Conservation (phyloP, 2,797 vertebrate genomes). For the Gallinago solitaria region DNA sequence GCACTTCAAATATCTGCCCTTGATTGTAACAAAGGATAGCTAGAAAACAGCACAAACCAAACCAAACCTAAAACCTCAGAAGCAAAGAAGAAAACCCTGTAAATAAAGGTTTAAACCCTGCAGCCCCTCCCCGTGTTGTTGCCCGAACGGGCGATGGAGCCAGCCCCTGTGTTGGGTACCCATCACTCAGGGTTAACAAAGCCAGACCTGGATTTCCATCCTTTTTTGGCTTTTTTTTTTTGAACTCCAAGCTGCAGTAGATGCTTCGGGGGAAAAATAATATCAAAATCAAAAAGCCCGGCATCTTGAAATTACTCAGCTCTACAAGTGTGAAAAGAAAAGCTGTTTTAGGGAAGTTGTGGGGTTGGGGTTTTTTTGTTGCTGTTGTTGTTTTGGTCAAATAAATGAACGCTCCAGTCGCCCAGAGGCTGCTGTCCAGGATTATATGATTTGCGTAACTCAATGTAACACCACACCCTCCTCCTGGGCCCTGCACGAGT, state of each 20-base stretch:
- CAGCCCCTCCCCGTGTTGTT: accelerated
- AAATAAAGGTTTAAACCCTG: accelerated
- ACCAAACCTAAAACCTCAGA: no score
- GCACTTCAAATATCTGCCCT: not conserved
- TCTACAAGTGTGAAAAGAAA: not conserved
- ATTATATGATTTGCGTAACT: not conserved
- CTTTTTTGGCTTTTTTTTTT: no score
- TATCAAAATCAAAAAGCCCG: not conserved
- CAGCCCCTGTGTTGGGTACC: accelerated
- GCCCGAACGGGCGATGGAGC: accelerated
- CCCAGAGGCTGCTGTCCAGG: not conserved
- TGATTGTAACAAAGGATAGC: no score
- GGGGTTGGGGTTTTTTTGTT: not conserved
- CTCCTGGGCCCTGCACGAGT: not conserved
- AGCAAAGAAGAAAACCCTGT: accelerated
- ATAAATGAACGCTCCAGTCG: not conserved
- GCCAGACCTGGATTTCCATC: not conserved
- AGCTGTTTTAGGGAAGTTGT: not conserved
- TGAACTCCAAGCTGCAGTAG: not conserved
- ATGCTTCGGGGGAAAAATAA: not conserved
- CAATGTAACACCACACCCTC: constrained; percentile 2
- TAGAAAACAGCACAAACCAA: not conserved
- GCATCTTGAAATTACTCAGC: not conserved
- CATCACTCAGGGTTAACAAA: not conserved
- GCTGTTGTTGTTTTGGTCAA: not conserved